Evolutionary conservation across 1,140 invertebrate genomes (phyloP), one percentile per base, ranked within the genome.

Genomic region (Aphelenchoides besseyi): DNA sequence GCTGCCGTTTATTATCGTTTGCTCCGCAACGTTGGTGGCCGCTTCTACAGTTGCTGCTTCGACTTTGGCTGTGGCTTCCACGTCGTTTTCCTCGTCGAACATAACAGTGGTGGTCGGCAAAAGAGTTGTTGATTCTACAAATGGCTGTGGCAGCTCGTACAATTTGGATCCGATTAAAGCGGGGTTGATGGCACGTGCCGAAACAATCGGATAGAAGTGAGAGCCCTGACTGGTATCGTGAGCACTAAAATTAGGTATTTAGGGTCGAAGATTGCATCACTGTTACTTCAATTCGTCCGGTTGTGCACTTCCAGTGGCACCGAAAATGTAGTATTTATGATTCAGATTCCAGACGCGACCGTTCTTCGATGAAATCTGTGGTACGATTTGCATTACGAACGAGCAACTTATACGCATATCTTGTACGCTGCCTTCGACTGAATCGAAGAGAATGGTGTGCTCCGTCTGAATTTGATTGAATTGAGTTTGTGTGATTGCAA

Each of bases 121-220:
- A 8, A 23, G 5, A 33, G 55, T 37, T 12, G n/a, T 35, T 18
- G 69, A 29, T 59, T 76, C 76, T 29, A 59, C 26, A 53, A 74
- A 78, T 26, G 70, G 67, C 18, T 33, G 12, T 26, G 78, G 78
- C 2, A 81, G 41, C 28, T 79, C 72, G 35, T 75, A 78, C n/a
- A 72, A 48, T 57, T 68, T 77, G 26, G 63, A 35, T 28, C 79
- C 79, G 57, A 79, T 75, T 16, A 72, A 62, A 8, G 79, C 70
- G 32, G 79, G 76, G 41, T 79, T 79, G 36, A 79, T 79, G 18
- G 76, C 30, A 36, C 69, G 33, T 12, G 75, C 70, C 12, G 75
- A 80, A 2, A 81, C 68, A 30, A 81, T 76, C n/a, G 77, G 77
- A 52, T 78, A 79, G 55, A 72, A 79, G 67, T 79, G 76, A 32